Evolutionary conservation across 2,888 invertebrate species (phyloP).

Genomic region (Diarsia brunnea): DNA sequence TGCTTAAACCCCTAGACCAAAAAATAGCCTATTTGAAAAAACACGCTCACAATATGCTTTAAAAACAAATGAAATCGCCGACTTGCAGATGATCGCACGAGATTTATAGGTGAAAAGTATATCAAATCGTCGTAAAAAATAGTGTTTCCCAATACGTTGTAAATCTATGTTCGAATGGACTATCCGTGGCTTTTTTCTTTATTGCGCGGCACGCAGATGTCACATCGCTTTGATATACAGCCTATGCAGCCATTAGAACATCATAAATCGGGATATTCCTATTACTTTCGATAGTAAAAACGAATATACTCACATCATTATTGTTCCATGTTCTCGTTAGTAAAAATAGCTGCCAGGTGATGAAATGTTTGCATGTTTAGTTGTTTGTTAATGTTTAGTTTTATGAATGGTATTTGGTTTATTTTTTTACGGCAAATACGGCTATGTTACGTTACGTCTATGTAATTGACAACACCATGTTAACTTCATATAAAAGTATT

Average conservation of each 20-base stretch:
- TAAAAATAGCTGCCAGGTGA: background rate
- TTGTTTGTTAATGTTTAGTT: too few species aligned
- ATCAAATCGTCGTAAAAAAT: constrained; percentile 42
- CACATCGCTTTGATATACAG: constrained; percentile 54
- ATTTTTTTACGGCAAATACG: background rate
- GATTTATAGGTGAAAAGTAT: constrained; percentile 48
- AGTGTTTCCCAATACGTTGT: constrained; percentile 49
- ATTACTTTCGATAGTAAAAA: constrained; percentile 14
- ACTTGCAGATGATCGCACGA: constrained; percentile 25
- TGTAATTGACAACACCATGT: background rate
- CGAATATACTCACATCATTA: constrained; percentile 3
- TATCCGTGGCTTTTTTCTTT: constrained; percentile 59
- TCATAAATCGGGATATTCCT: constrained; percentile 56
- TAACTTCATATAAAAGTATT: background rate
- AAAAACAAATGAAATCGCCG: constrained; percentile 20
- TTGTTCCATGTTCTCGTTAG: background rate
- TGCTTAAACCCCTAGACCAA: background rate
- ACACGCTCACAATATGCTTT: background rate
- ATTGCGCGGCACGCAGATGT: constrained; percentile 58
- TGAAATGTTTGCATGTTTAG: background rate
- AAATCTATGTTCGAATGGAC: constrained; percentile 63
- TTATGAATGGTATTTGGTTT: background rate
- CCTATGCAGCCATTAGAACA: constrained; percentile 55
- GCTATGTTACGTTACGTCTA: too few species aligned
- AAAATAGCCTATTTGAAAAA: background rate